Base-by-base conservation (phyloP, 1,140 invertebrate genomes). In the Lethrus apterus region DNA sequence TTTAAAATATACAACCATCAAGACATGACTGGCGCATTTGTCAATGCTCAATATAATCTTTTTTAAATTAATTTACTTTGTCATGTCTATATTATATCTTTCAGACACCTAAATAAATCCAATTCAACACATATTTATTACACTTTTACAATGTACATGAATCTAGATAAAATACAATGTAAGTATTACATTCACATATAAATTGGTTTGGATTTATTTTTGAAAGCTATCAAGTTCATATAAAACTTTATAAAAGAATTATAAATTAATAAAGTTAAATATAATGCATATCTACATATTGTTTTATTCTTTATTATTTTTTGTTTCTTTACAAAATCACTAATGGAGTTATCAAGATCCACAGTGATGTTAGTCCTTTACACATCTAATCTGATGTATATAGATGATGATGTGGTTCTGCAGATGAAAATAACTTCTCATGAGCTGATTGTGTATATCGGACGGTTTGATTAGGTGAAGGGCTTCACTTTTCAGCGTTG, bases 231-330 rank as follows among this genome's bases (percentile, higher is more conserved):
- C 57, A 56, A 64, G 56, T 66, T 66, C 62, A 66, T 66, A 66
- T 66, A 56, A 64, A 66, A 64, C 60, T 66, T 66, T 66, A 64
- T 66, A 64, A 66, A 64, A 66, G 60, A 62, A 66, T 63, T 64
- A 63, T 62, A 64, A 64, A 66, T 63, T 59, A 66, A 66, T 66
- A 66, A 66, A 66, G 64, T 66, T 66, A 60, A 66, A 62, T 64
- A 64, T 64, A 65, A 65, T 62, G 58, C 58, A 65, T 54, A 52
- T 54, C 43, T 34, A 45, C 10, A 34, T 21, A 15, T 42, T 13
- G 40, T 42, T 42, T 42, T 42, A 42, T 42, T 42, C 29, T 2
- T 21, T 7, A 26, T 7, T n/a, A n/a, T 26, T 26, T 26, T 26
- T 26, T 7, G 7, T 26, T 26, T 7, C n/a, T n/a, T n/a, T 26